phyloP scores from a whole-genome alignment of 2,888 invertebrate species.

The Calephelis perditalis region DNA sequence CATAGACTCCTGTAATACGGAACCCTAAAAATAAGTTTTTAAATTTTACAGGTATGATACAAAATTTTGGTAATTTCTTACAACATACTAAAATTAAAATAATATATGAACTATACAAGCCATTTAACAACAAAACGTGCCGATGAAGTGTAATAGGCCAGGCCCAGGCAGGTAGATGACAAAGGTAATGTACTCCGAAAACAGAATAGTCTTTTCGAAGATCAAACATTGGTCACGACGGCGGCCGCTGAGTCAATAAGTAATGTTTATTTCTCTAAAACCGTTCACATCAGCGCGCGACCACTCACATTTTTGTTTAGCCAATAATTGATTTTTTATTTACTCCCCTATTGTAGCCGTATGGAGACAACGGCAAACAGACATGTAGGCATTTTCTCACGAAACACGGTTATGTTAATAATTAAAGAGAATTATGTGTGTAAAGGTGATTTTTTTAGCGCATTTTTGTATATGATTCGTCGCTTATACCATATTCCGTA shows the following conservation, averaged over 20 bases:
- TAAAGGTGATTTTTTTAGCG: not conserved
- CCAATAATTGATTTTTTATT: slow-evolving; percentile 74
- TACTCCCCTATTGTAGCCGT: slow-evolving; percentile 60
- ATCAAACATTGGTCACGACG: slow-evolving; percentile 73
- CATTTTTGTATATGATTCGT: not conserved
- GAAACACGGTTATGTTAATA: slow-evolving; percentile 30
- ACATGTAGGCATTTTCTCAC: slow-evolving; percentile 55
- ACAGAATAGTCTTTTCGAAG: slow-evolving; percentile 77
- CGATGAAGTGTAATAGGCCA: slow-evolving; percentile 63
- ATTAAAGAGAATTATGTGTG: not conserved
- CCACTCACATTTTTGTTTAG: slow-evolving; percentile 69
- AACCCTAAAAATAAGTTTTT: no score
- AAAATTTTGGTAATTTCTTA: no score
- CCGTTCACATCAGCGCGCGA: slow-evolving; percentile 63
- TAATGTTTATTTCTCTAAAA: slow-evolving; percentile 76
- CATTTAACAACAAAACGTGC: slow-evolving; percentile 57
- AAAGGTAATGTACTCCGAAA: slow-evolving; percentile 56
- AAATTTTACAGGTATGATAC: no score
- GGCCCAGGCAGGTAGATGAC: slow-evolving; percentile 39
- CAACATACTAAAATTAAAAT: no score
- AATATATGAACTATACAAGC: no score
- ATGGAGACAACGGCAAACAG: slow-evolving; percentile 55
- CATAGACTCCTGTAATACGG: no score
- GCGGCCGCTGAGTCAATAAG: slow-evolving; percentile 71
- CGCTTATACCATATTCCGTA: no score